phyloP scores from a whole-genome alignment of 2,888 invertebrate genomes.

The Zele albiditarsus region DNA sequence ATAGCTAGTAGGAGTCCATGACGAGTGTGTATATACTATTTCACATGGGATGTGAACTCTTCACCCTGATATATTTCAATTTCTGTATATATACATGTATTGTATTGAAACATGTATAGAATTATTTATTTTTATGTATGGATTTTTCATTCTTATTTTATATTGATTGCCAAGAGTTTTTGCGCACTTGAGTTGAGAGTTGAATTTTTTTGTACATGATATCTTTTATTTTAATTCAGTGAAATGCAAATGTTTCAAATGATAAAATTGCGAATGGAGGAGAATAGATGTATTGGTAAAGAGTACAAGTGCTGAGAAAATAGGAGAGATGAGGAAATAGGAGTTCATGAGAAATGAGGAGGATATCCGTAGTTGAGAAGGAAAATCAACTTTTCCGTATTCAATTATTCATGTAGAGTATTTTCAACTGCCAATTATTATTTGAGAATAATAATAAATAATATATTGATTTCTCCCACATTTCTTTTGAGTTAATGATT shows the following conservation, averaged over 20 bases:
- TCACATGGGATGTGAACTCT: not conserved
- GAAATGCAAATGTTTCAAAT: no score
- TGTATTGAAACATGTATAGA: not conserved
- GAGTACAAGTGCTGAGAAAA: conserved; percentile 25
- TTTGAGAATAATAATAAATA: no score
- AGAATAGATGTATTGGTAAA: conserved; percentile 27
- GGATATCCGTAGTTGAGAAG: not conserved
- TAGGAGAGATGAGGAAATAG: conserved; percentile 26
- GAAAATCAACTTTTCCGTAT: no score
- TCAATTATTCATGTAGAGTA: no score
- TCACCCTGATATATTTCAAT: not conserved
- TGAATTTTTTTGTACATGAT: no score
- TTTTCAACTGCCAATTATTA: no score
- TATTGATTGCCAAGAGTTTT: no score
- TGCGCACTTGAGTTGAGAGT: no score
- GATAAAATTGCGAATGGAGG: conserved; percentile 25
- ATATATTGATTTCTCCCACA: no score
- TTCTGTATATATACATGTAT: not conserved
- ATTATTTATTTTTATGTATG: not conserved
- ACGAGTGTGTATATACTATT: not conserved
- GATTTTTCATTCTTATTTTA: not conserved
- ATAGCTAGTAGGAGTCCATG: conserved; percentile 6
- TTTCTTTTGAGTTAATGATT: no score
- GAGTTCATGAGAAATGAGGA: conserved; percentile 15
- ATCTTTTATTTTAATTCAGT: no score